A percentile compares a stretch with the other conserved stretches of the same genome.
phyloP scores from a whole-genome alignment of 2,113 vertebrate species.

The Piaya cayana region DNA sequence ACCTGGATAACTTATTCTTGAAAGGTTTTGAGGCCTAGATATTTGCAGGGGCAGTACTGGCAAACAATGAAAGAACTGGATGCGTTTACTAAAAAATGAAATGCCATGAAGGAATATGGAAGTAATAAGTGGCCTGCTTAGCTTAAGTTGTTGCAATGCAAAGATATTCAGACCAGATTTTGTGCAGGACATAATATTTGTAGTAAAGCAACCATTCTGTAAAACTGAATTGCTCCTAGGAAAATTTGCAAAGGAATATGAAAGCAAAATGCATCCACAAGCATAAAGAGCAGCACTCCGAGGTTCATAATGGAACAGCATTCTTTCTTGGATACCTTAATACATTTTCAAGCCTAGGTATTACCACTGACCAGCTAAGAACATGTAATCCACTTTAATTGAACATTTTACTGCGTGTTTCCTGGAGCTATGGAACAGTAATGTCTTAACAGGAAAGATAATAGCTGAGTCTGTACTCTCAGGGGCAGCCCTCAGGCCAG shows the following conservation, averaged over 20 bases:
- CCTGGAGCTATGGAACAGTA: neutral
- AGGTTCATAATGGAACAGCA: neutral
- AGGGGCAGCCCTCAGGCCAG: conserved; percentile 23
- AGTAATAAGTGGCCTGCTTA: neutral
- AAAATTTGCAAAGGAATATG: neutral
- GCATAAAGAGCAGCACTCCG: neutral
- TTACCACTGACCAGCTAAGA: conserved; percentile 46
- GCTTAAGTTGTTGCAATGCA: neutral
- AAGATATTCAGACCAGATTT: neutral
- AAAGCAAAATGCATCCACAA: neutral
- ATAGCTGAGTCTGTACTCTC: conserved; percentile 32
- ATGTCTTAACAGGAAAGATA: conserved; percentile 30
- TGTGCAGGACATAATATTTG: neutral
- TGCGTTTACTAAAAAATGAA: neutral
- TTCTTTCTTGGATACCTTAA: neutral
- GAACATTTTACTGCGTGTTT: conserved; percentile 46
- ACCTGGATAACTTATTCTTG: neutral
- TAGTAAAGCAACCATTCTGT: neutral
- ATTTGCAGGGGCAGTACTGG: neutral
- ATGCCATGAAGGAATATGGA: neutral
- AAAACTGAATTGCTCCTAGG: neutral
- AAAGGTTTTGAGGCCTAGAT: neutral
- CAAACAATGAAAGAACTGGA: neutral
- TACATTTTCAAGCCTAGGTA: conserved; percentile 7
- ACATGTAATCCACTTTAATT: conserved; percentile 42